Conservation (phyloP, 2,113 vertebrate species). For the Rhea pennata region DNA sequence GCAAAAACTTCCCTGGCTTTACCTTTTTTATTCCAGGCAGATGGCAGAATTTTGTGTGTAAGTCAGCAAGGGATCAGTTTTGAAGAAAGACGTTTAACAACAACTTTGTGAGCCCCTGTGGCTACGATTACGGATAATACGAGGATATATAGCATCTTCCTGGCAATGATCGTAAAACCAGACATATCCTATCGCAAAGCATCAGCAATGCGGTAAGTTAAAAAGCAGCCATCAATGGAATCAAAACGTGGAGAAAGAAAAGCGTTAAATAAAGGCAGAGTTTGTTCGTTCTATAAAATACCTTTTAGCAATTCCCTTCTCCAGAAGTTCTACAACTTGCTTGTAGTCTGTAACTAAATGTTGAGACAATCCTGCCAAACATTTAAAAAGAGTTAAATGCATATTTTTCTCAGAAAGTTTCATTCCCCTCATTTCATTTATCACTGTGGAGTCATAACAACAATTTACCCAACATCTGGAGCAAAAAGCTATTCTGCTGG, state of each 20-base stretch:
- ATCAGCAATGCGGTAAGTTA: background rate
- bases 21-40: background rate
- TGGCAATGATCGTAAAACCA: background rate
- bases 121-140: background rate
- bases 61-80: background rate
- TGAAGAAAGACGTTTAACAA: background rate
- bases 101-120: background rate
- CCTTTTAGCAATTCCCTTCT: conserved; percentile 94
- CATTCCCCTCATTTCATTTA: background rate
- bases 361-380: conserved; percentile 88
- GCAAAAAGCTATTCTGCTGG: background rate
- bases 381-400: conserved; percentile 25
- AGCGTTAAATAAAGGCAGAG: background rate
- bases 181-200: background rate
- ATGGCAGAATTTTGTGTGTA: background rate
- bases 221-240: background rate
- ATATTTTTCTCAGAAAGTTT: background rate
- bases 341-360: conserved; percentile 92
- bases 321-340: conserved; percentile 90
- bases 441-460: background rate
- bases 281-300: conserved; percentile 46
- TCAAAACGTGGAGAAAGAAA: background rate
- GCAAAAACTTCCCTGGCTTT: background rate
- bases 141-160: background rate
- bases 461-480: background rate